phyloP scores from a whole-genome alignment of 1,140 invertebrate genomes.

The Macrocentrus cingulum region DNA sequence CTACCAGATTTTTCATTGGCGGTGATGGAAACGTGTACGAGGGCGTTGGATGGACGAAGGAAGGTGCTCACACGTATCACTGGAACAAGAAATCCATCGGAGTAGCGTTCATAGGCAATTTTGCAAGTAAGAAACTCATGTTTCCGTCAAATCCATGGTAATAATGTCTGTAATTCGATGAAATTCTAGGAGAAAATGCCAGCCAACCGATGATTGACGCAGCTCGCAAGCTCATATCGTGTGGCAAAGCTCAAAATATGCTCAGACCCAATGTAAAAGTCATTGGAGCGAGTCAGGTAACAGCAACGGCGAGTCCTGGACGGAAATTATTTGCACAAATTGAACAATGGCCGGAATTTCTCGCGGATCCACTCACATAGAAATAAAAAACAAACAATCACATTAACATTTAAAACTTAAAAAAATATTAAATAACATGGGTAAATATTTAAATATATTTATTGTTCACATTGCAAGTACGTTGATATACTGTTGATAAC shows the following conservation, averaged over 20 bases:
- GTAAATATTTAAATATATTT: constrained; percentile 28
- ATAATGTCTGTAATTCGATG: not conserved
- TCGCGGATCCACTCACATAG: constrained; percentile 1
- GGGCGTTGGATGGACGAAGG: constrained; percentile 72
- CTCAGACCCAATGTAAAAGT: constrained; percentile 63
- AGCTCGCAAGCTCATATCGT: constrained; percentile 63
- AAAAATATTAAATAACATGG: not conserved
- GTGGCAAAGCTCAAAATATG: constrained; percentile 64
- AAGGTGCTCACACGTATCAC: constrained; percentile 69
- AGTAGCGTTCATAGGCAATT: constrained; percentile 57
- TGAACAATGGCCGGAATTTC: constrained; percentile 47
- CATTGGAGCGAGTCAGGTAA: constrained; percentile 65
- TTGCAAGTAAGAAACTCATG: not conserved
- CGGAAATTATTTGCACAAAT: constrained; percentile 60
- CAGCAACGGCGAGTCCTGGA: constrained; percentile 65
- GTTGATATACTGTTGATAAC: constrained; percentile 6
- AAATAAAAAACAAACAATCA: not conserved
- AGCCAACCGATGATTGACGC: constrained; percentile 59
- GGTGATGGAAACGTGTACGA: constrained; percentile 78
- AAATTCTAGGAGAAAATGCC: constrained; percentile 61
- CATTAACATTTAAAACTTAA: not conserved
- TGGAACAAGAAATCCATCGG: constrained; percentile 56
- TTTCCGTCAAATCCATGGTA: not conserved
- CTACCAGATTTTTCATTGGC: constrained; percentile 70
- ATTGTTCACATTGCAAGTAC: constrained; percentile 22